Evolutionary conservation across 1,140 invertebrate genomes (phyloP).

Genomic region (Procambarus clarkii): DNA sequence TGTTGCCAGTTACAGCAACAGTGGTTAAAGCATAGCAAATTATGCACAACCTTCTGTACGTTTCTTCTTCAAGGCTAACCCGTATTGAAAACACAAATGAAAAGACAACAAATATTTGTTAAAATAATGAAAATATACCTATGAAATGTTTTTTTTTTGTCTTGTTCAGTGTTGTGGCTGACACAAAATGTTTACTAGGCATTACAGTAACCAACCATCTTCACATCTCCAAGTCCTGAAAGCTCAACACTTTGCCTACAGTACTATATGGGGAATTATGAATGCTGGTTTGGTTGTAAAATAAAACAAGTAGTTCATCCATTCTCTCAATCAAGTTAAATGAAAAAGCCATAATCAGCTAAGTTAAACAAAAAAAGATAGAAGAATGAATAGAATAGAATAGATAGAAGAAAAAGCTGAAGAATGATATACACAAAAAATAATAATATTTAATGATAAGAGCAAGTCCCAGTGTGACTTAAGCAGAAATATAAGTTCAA

Average conservation of each 20-base stretch:
- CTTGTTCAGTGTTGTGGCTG: not conserved
- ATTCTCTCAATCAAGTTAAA: no score
- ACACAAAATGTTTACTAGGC: not conserved
- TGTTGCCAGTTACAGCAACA: slow-evolving; percentile 27
- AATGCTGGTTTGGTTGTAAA: not conserved
- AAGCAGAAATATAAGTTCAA: no score
- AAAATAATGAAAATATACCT: no score
- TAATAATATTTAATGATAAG: no score
- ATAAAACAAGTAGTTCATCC: not conserved
- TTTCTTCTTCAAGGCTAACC: not conserved
- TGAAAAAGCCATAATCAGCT: no score
- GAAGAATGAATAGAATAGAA: no score
- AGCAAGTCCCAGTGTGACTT: no score
- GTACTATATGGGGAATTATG: not conserved
- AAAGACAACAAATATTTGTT: no score
- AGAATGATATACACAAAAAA: no score
- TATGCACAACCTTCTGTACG: not conserved
- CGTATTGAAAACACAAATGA: not conserved
- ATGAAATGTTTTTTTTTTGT: not conserved
- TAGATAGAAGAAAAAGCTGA: no score
- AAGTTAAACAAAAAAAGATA: no score
- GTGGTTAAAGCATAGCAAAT: slow-evolving; percentile 27
- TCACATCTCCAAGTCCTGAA: not conserved
- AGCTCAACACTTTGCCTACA: not conserved
- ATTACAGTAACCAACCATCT: not conserved